Evolutionary conservation across 2,797 vertebrate genomes (phyloP), one percentile per base, ranked within the genome.

Genomic region (Mallotus villosus): DNA sequence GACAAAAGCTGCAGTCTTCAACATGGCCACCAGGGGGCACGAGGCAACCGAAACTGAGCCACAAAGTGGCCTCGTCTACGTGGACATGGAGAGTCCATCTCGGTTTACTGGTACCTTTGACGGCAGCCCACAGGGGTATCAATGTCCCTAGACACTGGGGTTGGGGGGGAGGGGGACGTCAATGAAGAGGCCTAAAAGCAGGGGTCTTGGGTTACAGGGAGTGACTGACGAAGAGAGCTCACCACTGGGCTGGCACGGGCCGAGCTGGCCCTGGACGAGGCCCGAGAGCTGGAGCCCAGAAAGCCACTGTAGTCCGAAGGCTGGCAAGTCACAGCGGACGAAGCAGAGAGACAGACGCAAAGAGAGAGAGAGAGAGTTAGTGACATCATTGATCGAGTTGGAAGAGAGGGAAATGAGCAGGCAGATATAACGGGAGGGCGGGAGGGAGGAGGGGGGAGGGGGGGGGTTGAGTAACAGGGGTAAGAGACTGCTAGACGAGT

Each of bases 191-290:
- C 25, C 25, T 49, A 46, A 34, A 34, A 24, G 21, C 29, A 57
- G 62, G 37, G 53, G 72, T 64, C 62, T 34, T 1, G 53, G 64
- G 58, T 73, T 21, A 63, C 66, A 67, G 24, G 55, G 25, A 27
- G 69, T 46, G 65, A 68, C 25, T 22, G 74, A 78, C 22, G 57
- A 75, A 27, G 41, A 64, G 65, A 81, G 92, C 97, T 98, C 94
- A 98, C 97, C 96, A 98, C 96, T 12, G 96, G 97, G 86, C 97
- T 98, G 78, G 96, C 96, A n/a, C 96, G 94, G 66, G 96, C 96
- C 21, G 96, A 97, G 82, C 96, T 97, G 84, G 95, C 95, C 88
- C 96, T 94, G 84, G 97, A 98, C 0, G 96, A 97, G 1, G 96
- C 91, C 5, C 95, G 93, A 67, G 97, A 98, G 83, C 95, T 80